A percentile compares a stretch with the other conserved stretches of the same genome.
These are phyloP conservation scores for Agrotis puta DNA, from an alignment of 2,888 invertebrate genomes.

Conservation along the genomic window DNA sequence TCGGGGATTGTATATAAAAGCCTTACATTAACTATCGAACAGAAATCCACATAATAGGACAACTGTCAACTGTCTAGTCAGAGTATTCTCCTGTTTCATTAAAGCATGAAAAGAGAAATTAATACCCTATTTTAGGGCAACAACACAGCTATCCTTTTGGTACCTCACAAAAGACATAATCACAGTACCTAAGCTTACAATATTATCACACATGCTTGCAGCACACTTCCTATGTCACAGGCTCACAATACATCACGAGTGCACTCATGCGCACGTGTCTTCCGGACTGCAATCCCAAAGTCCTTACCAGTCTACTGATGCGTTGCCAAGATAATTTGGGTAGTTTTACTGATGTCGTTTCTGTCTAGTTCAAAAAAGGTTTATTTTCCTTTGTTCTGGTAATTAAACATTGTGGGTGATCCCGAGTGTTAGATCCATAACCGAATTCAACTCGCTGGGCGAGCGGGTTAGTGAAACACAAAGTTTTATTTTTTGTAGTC, in stretches of 20 bases:
- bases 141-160: no score
- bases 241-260: conserved; percentile 27
- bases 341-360: neutral
- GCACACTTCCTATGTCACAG: conserved; percentile 31
- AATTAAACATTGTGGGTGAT: neutral
- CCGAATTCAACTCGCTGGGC: no score
- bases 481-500: no score
- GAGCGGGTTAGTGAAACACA: no score
- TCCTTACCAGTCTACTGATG: conserved; percentile 41
- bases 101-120: no score
- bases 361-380: neutral
- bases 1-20: no score
- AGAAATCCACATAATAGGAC: no score
- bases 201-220: conserved; percentile 24
- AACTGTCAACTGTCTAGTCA: no score
- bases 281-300: conserved; percentile 46
- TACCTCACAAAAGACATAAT: neutral
- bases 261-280: conserved; percentile 63
- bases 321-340: conserved; percentile 18
- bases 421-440: no score
- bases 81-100: no score
- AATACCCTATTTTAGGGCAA: no score
- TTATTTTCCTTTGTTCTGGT: neutral
- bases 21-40: no score
- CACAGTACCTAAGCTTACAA: conserved; percentile 3